A percentile compares a stretch with the other conserved stretches of the same genome.
Conservation (phyloP, 2,797 vertebrate species). For the Helarctos malayanus region DNA sequence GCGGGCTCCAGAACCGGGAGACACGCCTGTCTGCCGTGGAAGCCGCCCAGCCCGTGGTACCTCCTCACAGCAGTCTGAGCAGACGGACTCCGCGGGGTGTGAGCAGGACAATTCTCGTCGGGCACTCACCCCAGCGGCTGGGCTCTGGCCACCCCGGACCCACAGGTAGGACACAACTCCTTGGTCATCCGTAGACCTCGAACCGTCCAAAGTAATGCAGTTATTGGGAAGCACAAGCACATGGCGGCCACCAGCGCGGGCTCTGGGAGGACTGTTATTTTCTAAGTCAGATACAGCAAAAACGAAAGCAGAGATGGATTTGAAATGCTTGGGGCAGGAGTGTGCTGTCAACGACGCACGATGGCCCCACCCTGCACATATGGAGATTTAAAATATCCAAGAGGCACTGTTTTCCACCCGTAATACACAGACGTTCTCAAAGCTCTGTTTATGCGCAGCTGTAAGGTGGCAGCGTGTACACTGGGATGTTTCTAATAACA, state of each 20-base stretch:
- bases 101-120: neutral
- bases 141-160: constrained; percentile 95
- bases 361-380: neutral
- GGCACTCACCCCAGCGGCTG: constrained; percentile 94
- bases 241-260: constrained; percentile 94
- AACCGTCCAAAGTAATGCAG: constrained; percentile 94
- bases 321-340: constrained; percentile 31
- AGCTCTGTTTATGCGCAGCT: neutral
- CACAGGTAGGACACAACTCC: constrained; percentile 92
- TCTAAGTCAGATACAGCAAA: constrained; percentile 88
- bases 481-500: neutral
- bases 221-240: constrained; percentile 95
- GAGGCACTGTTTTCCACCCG: neutral
- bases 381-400: neutral
- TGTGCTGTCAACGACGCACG: neutral
- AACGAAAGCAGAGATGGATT: constrained; percentile 78
- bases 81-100: accelerated
- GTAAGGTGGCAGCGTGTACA: neutral
- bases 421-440: neutral
- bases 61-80: neutral
- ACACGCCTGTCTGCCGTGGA: neutral
- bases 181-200: constrained; percentile 92
- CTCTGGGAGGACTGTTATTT: constrained; percentile 90
- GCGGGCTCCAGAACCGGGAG: neutral
- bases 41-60: accelerated